A percentile compares a stretch with the other conserved stretches of the same genome.
phyloP scores from a whole-genome alignment of 2,888 invertebrate species.

The Cephus rjabovi region DNA sequence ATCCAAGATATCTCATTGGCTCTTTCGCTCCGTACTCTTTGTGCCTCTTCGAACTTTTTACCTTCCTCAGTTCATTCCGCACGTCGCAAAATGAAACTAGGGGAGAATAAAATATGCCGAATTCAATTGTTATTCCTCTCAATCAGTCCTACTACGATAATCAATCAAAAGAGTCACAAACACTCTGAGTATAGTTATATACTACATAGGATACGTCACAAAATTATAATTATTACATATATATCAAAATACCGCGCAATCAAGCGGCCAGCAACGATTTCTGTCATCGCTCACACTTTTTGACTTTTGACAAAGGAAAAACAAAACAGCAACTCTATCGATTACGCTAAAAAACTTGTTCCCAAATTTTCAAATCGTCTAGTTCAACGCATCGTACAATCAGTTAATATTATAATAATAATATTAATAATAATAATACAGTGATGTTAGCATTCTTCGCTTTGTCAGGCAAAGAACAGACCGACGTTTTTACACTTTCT shows the following conservation, averaged over 20 bases:
- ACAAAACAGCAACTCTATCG: neutral
- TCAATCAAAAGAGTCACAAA: neutral
- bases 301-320: constrained; percentile 26
- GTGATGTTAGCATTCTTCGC: neutral
- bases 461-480: neutral
- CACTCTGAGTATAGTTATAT: neutral
- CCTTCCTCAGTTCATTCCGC: neutral
- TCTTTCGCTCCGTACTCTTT: neutral
- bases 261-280: constrained; percentile 39
- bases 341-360: constrained; percentile 29
- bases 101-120: neutral
- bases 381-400: constrained; percentile 32
- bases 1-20: neutral
- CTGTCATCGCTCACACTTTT: constrained; percentile 34
- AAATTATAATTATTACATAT: neutral
- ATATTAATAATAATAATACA: neutral
- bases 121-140: neutral
- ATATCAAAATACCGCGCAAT: neutral
- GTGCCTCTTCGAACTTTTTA: neutral
- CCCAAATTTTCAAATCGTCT: constrained; percentile 56
- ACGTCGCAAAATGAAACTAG: neutral
- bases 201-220: neutral
- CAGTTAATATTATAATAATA: neutral
- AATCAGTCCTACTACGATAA: neutral
- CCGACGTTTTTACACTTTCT: neutral